phyloP scores from a whole-genome alignment of 2,797 vertebrate genomes.

The Triplophysa yarkandensis region DNA sequence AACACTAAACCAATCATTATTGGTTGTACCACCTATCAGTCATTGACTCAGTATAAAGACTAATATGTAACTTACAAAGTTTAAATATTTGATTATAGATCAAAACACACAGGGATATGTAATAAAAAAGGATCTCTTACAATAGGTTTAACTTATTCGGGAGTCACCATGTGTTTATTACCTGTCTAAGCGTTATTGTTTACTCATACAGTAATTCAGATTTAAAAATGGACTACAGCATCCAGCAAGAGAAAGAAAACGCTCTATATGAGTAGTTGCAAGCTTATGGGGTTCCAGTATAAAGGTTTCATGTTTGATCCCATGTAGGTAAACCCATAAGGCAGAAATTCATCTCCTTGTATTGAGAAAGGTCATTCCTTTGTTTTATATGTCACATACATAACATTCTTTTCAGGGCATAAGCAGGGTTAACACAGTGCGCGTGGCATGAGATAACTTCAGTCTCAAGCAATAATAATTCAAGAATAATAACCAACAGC shows the following conservation, averaged over 20 bases:
- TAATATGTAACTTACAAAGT: too few relatives aligned
- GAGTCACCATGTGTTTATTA: too few relatives aligned
- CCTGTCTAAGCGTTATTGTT: too few relatives aligned
- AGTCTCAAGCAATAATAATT: neutral
- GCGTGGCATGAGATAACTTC: neutral
- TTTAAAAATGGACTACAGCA: neutral
- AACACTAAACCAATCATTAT: too few relatives aligned
- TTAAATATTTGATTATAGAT: too few relatives aligned
- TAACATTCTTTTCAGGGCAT: conserved; percentile 7
- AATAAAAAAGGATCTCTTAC: too few relatives aligned
- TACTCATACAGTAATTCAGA: too few relatives aligned
- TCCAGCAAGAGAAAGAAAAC: neutral
- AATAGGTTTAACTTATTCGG: too few relatives aligned
- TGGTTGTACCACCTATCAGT: too few relatives aligned
- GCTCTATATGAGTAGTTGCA: neutral
- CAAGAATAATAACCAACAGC: neutral
- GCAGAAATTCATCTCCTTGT: neutral
- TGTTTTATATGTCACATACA: conserved; percentile 20
- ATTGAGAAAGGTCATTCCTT: neutral
- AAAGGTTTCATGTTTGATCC: neutral
- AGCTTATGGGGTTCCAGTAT: neutral
- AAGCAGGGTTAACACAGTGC: conserved; percentile 6
- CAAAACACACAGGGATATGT: too few relatives aligned
- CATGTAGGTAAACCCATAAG: neutral
- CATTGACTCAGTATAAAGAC: too few relatives aligned